Evolutionary conservation across 2,888 invertebrate genomes (phyloP).

Genomic region (Lepidocyrtinus sp.): DNA sequence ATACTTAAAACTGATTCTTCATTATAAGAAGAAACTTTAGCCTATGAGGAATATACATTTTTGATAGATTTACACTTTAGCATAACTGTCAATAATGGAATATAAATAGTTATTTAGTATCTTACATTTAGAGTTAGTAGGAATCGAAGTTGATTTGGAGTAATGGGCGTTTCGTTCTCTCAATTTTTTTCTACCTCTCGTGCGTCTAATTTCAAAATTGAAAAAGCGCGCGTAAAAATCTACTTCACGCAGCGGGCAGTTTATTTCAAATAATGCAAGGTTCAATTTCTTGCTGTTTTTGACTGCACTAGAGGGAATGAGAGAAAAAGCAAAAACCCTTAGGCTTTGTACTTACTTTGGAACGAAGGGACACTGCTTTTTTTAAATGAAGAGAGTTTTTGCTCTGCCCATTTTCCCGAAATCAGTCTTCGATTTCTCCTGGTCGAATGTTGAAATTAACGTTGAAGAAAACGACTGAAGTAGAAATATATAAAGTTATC

Average conservation of each 20-base stretch:
- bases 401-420: constrained; percentile 53
- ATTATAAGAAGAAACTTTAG: too few relatives aligned
- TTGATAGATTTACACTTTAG: too few relatives aligned
- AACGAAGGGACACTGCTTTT: too few relatives aligned
- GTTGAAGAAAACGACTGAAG: background rate
- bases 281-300: background rate
- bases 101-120: too few relatives aligned
- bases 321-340: background rate
- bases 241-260: background rate
- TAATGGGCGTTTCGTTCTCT: background rate
- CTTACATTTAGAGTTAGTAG: too few relatives aligned
- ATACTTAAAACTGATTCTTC: too few relatives aligned
- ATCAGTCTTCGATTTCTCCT: constrained; percentile 70
- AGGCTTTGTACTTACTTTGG: background rate
- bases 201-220: too few relatives aligned
- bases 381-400: too few relatives aligned
- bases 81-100: too few relatives aligned
- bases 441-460: constrained; percentile 47
- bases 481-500: background rate
- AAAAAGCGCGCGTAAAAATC: too few relatives aligned
- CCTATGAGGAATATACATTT: too few relatives aligned
- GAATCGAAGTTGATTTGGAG: constrained; percentile 37
- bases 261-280: background rate
- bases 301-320: background rate
- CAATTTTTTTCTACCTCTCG: too few relatives aligned